Evolutionary conservation across 1,140 invertebrate species (phyloP).

Genomic region (Microplitis demolitor): DNA sequence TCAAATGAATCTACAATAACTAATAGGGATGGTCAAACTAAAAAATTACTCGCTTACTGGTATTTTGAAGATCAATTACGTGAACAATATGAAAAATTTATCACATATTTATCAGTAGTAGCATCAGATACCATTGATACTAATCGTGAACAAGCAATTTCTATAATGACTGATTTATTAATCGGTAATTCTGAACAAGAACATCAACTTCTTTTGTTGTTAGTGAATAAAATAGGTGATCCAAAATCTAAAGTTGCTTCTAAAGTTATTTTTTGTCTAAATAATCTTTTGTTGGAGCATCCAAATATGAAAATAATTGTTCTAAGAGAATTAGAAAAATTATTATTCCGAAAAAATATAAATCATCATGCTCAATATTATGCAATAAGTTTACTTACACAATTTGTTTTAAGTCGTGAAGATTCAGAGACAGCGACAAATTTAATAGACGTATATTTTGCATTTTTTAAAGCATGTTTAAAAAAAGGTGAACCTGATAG

Average conservation of each 20-base stretch:
- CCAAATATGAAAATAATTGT: constrained; percentile 91
- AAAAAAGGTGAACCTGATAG: constrained; percentile 91
- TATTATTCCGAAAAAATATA: constrained; percentile 88
- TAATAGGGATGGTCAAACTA: constrained; percentile 54
- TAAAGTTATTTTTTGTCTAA: constrained; percentile 85
- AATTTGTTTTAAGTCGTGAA: constrained; percentile 74
- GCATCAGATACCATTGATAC: constrained; percentile 74
- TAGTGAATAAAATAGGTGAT: constrained; percentile 97
- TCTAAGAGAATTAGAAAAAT: constrained; percentile 84
- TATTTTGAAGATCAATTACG: constrained; percentile 87
- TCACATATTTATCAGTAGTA: constrained; percentile 68
- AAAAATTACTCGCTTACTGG: constrained; percentile 68
- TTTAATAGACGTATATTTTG: constrained; percentile 91
- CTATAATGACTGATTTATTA: constrained; percentile 79
- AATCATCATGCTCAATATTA: constrained; percentile 89
- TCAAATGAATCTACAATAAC: constrained; percentile 51
- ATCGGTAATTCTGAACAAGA: constrained; percentile 88
- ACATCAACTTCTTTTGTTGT: constrained; percentile 76
- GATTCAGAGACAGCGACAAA: constrained; percentile 79
- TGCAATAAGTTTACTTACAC: constrained; percentile 88
- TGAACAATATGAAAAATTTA: constrained; percentile 74
- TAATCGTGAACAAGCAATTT: constrained; percentile 82
- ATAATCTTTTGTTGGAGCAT: constrained; percentile 82
- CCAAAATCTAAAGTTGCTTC: constrained; percentile 85
- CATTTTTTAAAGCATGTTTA: constrained; percentile 91